These are phyloP conservation scores for Poecile montanus DNA, from an alignment of 2,797 vertebrate genomes.

Conservation along the genomic window DNA sequence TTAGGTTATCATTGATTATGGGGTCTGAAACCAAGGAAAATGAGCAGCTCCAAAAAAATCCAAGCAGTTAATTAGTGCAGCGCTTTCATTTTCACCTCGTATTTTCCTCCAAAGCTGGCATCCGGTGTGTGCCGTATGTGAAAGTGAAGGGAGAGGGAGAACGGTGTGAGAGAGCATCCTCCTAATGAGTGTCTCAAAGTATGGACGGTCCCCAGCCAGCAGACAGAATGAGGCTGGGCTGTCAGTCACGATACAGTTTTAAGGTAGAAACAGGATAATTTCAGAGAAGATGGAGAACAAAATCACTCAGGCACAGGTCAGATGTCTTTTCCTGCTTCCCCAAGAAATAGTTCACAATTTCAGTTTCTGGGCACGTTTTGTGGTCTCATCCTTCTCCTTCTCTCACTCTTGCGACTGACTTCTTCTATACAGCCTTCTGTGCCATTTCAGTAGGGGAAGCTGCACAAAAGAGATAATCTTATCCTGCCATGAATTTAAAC, in stretches of 20 bases:
- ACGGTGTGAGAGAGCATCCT: not conserved
- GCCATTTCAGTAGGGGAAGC: not conserved
- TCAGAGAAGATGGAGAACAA: not conserved
- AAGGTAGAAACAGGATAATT: not conserved
- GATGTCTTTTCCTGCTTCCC: not conserved
- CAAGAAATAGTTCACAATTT: not conserved
- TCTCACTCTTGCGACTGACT: not conserved
- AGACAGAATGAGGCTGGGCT: conserved; percentile 16
- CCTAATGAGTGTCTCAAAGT: not conserved
- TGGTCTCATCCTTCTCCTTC: not conserved
- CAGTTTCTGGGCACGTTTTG: not conserved
- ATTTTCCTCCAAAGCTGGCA: not conserved
- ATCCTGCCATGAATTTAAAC: not conserved
- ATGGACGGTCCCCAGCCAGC: not conserved
- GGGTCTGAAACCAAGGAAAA: not conserved
- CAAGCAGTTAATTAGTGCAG: not conserved
- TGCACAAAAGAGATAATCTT: not conserved
- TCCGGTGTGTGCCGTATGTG: not conserved
- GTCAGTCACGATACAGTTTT: not conserved
- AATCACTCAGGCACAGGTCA: not conserved
- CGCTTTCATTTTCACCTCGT: not conserved
- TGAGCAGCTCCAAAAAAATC: not conserved
- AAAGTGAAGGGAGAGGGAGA: not conserved
- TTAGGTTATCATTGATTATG: not conserved
- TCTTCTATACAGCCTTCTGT: not conserved